Percentiles rank a stretch among this genome's conserved stretches.
Conservation (phyloP, 2,113 vertebrate genomes). For the Strix uralensis region DNA sequence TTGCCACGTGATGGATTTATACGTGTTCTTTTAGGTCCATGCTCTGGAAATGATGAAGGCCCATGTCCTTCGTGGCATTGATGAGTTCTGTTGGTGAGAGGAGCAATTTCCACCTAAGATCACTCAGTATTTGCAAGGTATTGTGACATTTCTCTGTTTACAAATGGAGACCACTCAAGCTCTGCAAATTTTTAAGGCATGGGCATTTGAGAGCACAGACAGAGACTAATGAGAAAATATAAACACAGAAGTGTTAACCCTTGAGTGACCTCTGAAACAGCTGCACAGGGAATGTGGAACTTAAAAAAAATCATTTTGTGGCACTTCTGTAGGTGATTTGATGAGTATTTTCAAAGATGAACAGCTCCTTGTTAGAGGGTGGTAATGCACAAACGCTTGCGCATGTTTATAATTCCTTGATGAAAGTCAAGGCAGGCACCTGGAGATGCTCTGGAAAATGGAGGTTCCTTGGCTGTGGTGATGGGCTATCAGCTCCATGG, state of each 20-base stretch:
- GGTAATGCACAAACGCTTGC: accelerated
- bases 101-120: not conserved
- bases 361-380: not conserved
- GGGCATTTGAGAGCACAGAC: not conserved
- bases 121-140: not conserved
- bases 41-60: not conserved
- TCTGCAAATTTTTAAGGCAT: not conserved
- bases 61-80: not conserved
- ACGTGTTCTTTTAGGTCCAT: not conserved
- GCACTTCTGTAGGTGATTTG: not conserved
- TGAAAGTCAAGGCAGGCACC: not conserved
- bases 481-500: not conserved
- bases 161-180: not conserved
- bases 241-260: slow-evolving; percentile 32
- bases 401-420: not conserved
- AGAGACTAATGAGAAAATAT: not conserved
- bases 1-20: accelerated
- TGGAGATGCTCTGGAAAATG: not conserved
- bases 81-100: not conserved
- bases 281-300: not conserved
- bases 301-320: not conserved
- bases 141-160: not conserved
- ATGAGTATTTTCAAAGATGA: not conserved
- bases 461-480: not conserved
- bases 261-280: slow-evolving; percentile 10